Conservation (phyloP, 2,888 invertebrate species). For the Drosophila conformis region DNA sequence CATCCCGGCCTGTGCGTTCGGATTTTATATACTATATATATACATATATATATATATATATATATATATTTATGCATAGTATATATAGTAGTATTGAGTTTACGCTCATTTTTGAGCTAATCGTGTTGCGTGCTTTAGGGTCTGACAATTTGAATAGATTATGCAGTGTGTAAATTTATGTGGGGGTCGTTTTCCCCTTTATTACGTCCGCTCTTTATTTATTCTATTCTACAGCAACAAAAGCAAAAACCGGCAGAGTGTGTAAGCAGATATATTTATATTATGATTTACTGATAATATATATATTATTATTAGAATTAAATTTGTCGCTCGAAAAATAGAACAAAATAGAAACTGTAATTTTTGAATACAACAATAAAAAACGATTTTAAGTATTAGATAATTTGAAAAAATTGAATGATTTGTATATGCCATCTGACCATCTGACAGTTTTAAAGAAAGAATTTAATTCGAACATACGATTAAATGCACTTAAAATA, state of each 20-base stretch:
- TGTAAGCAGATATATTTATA: constrained; percentile 6
- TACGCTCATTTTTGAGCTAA: neutral
- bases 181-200: neutral
- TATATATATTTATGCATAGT: neutral
- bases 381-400: too few relatives aligned
- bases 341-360: neutral
- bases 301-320: neutral
- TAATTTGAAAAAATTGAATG: neutral
- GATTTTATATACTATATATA: neutral
- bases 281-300: neutral
- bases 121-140: constrained; percentile 4
- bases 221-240: constrained; percentile 16
- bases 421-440: neutral
- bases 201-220: neutral
- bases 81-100: neutral
- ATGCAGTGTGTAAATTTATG: neutral
- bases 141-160: neutral
- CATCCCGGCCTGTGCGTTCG: neutral
- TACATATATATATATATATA: neutral
- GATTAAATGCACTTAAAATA: neutral
- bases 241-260: constrained; percentile 41
- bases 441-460: neutral
- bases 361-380: neutral
- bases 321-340: neutral
- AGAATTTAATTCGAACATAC: neutral